Conservation (phyloP, 2,888 invertebrate genomes). For the Pseudoips prasinana region DNA sequence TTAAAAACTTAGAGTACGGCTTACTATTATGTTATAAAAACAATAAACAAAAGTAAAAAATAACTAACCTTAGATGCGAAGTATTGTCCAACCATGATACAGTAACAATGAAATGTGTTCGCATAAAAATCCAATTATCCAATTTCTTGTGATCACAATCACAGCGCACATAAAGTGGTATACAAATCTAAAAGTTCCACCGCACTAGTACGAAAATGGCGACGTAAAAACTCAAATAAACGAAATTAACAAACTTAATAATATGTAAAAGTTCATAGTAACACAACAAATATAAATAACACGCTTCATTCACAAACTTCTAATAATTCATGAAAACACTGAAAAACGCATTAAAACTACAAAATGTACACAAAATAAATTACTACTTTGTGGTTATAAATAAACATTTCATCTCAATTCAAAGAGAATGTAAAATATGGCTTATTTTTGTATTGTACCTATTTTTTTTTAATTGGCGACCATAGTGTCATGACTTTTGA, state of each 20-base stretch:
- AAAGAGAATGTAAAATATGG: too few relatives aligned
- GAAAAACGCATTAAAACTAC: constrained; percentile 11
- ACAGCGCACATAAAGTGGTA: constrained; percentile 13
- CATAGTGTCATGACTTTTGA: constrained; percentile 18
- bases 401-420: constrained; percentile 32
- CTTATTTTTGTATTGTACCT: constrained; percentile 14
- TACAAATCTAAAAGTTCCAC: constrained; percentile 40
- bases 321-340: constrained; percentile 20
- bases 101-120: constrained; percentile 21
- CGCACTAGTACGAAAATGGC: constrained; percentile 51
- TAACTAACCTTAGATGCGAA: constrained; percentile 44
- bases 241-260: constrained; percentile 23
- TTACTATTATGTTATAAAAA: too few relatives aligned
- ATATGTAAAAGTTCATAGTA: constrained; percentile 14
- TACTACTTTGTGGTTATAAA: constrained; percentile 27
- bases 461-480: constrained; percentile 33
- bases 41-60: too few relatives aligned
- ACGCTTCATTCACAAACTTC: constrained; percentile 24
- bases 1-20: too few relatives aligned
- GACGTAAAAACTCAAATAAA: constrained; percentile 39
- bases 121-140: constrained; percentile 22
- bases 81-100: constrained; percentile 48
- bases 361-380: constrained; percentile 2
- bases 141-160: constrained; percentile 23
- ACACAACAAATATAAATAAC: constrained; percentile 14